phyloP scores from a whole-genome alignment of 2,888 invertebrate species.

The Ypsolopha scabrella region DNA sequence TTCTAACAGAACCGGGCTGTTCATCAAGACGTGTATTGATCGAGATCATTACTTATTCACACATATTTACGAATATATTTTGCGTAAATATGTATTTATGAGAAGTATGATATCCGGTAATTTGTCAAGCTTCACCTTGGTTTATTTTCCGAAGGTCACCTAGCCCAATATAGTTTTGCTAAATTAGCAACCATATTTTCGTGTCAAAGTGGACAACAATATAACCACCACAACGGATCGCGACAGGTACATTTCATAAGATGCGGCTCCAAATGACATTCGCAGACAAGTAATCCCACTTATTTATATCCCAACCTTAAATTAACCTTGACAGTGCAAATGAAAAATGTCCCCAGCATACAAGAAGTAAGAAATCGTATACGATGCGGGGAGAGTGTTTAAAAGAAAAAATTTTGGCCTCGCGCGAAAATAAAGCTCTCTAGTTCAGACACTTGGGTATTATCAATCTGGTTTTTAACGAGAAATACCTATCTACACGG shows the following conservation, averaged over 20 bases:
- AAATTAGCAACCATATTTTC: background rate
- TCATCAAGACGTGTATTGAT: no score
- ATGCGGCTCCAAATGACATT: constrained; percentile 34
- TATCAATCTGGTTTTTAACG: constrained; percentile 61
- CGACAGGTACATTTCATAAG: constrained; percentile 16
- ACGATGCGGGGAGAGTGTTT: constrained; percentile 19
- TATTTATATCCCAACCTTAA: constrained; percentile 64
- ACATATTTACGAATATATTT: no score
- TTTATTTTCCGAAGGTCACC: background rate
- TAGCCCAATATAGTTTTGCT: background rate
- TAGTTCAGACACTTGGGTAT: constrained; percentile 54
- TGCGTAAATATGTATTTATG: no score
- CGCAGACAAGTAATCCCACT: constrained; percentile 34
- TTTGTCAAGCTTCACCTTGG: background rate
- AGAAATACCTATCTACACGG: constrained; percentile 25
- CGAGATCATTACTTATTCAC: no score
- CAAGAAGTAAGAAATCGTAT: constrained; percentile 45
- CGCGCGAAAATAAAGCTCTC: constrained; percentile 49
- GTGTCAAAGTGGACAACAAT: constrained; percentile 3
- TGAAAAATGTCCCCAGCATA: constrained; percentile 49
- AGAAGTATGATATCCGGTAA: no score
- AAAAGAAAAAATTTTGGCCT: constrained; percentile 32
- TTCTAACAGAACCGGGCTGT: no score
- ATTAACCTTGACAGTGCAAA: constrained; percentile 66
- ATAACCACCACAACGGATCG: background rate